These are phyloP conservation scores for Sycophila sp. DNA, from an alignment of 1,140 invertebrate genomes.

Conservation along the genomic window DNA sequence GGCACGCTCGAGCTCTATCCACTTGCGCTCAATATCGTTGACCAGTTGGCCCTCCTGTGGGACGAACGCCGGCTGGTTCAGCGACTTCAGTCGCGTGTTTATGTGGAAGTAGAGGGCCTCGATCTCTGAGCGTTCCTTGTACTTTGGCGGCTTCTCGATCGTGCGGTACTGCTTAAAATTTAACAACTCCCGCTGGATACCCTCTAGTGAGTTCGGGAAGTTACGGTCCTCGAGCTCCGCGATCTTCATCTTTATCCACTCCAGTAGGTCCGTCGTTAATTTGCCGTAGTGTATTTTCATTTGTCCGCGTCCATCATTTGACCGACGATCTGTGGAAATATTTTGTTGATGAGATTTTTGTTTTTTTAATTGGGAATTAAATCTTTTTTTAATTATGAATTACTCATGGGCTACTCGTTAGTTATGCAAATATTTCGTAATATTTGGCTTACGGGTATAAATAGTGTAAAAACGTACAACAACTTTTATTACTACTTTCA, in stretches of 20 bases:
- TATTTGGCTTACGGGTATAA: too few relatives aligned
- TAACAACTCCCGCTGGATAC: slow-evolving; percentile 90
- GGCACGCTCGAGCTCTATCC: slow-evolving; percentile 92
- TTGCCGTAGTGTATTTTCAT: slow-evolving; percentile 90
- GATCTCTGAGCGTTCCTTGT: slow-evolving; percentile 95
- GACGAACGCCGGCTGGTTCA: slow-evolving; percentile 88
- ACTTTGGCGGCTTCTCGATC: slow-evolving; percentile 98
- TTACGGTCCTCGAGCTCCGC: slow-evolving; percentile 83
- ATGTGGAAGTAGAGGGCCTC: slow-evolving; percentile 97
- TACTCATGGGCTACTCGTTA: too few relatives aligned
- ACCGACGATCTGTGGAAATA: slow-evolving; percentile 95
- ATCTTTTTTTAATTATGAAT: slow-evolving; percentile 18
- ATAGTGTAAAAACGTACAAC: too few relatives aligned
- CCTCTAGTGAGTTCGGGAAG: slow-evolving; percentile 96
- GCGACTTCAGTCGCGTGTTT: slow-evolving; percentile 93
- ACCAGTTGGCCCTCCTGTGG: slow-evolving; percentile 92
- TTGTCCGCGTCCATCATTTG: slow-evolving; percentile 95
- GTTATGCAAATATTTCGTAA: too few relatives aligned
- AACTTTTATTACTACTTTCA: too few relatives aligned
- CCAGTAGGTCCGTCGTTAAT: slow-evolving; percentile 84
- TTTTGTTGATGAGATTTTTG: too few relatives aligned
- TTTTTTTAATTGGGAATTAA: slow-evolving; percentile 18
- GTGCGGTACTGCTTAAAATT: slow-evolving; percentile 96
- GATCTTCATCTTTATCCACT: slow-evolving; percentile 94
- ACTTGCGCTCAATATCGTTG: slow-evolving; percentile 92